These are phyloP conservation scores for Dryobotodes eremita DNA, from an alignment of 2,888 invertebrate genomes.

Conservation along the genomic window DNA sequence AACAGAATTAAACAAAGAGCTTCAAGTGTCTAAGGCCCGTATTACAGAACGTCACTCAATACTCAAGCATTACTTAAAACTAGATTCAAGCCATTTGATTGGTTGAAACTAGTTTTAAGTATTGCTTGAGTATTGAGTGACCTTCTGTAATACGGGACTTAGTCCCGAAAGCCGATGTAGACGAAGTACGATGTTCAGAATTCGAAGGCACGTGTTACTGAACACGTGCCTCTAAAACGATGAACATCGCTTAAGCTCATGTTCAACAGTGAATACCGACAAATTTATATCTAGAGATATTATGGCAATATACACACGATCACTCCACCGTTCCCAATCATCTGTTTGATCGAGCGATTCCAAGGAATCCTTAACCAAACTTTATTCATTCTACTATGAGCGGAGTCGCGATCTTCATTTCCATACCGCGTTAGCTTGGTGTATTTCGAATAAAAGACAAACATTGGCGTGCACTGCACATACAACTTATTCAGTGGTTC, in stretches of 20 bases:
- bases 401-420: conserved; percentile 49
- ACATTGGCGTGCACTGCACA: conserved; percentile 48
- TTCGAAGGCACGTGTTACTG: neutral
- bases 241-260: neutral
- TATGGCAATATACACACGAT: neutral
- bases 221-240: neutral
- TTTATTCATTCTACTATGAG: conserved; percentile 44
- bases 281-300: neutral
- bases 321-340: conserved; percentile 6
- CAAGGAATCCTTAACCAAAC: conserved; percentile 19
- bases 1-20: no score
- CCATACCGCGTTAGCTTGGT: conserved; percentile 47
- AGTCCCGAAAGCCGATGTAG: neutral
- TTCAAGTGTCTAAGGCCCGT: no score
- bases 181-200: neutral
- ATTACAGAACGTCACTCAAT: no score
- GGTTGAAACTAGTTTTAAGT: no score
- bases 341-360: conserved; percentile 12
- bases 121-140: no score
- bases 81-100: no score
- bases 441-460: conserved; percentile 59
- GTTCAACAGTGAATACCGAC: neutral
- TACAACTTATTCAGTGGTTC: conserved; percentile 63
- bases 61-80: no score
- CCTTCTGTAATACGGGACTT: no score